Evolutionary conservation across 2,888 invertebrate genomes (phyloP), one percentile per base, ranked within the genome.

Genomic region (Epistrophe eligans): DNA sequence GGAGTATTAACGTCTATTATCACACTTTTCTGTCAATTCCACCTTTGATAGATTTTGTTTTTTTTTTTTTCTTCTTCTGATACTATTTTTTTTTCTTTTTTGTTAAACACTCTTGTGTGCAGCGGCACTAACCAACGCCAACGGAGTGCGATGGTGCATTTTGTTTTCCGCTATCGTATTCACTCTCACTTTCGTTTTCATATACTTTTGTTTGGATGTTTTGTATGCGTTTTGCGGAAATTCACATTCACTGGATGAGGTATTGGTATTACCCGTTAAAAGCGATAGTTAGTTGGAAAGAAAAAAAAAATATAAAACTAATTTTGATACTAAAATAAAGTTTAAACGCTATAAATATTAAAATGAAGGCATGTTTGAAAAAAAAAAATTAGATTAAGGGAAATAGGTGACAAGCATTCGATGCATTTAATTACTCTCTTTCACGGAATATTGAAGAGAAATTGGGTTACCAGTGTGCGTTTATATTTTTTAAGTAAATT

Each of bases 81-180:
- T 50, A 10, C 48, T 43, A 28, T 10, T 57, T 55, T 66, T 71
- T 81, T 11, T 57, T 43, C 10, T 55, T 52, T 55, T 2, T 40
- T 9, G n/a, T n/a, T n/a, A n/a, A 72, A 71, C 79, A 72, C 77
- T 84, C 66, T 84, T 84, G 79, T 80, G 74, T 28, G 15, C 13
- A 28, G 52, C 40, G 40, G 48, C 28, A 38, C 13, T 13, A 48
- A 24, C 60, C 50, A 60, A 13, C 9, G 4, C 9, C 35, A 35
- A 35, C 9, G 8, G 9, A 35, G 64, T 48, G 67, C 74, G 74
- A 79, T 79, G 82, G 79, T 87, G 85, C 82, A 76, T 71, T 82
- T 82, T 52, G 90, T 91, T 92, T 92, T 92, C 92, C 92, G 92
- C 92, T 91, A 91, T 92, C 92, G 90, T 92, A 92, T 92, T 92